Base-by-base conservation (phyloP, 92 coral and sea anemone species). In the Muricea muricata region DNA sequence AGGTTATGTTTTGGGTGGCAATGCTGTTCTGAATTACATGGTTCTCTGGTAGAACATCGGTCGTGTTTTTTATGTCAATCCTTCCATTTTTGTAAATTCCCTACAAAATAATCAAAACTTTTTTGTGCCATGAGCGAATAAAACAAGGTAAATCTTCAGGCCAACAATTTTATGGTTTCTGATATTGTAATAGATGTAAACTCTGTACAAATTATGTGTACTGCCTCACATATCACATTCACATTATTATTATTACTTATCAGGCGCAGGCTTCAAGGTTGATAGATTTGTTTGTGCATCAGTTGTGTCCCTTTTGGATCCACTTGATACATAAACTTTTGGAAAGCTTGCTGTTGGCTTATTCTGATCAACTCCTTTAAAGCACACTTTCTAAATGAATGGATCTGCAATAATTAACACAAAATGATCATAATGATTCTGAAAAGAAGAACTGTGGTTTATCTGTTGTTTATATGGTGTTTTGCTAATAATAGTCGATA, bases 231-330 rank as follows among this genome's bases (percentile, higher is more conserved):
- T 55, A 18, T n/a, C n/a, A n/a, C n/a, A n/a, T n/a, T 18, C 18
- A 4, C 29, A 9, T n/a, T 58, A 58, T 63, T 7, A n/a, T 63
- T 63, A 65, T 34, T 65, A 65, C 72, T 65, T 65, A 65, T 39
- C 35, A 65, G 17, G 4, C 72, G 17, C 0, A 65, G 72, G 72
- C 39, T 34, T 29, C 72, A 35, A 11, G 72, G 72, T 34, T 65
- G 72, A 10, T 65, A 65, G 12, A 65, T 65, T 21, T 65, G 37
- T 23, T 65, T 65, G 17, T 65, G 0, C 18, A n/a, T 37, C 9
- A 37, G 29, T 24, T 65, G 72, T 10, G 3, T 34, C 4, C 4
- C 17, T 65, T 29, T 65, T 26, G 72, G 18, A 52, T 52, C 60
- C 4, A 52, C 35, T 10, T 26, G 39, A 24, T 65, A 65, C 72